Base-by-base conservation (phyloP, 2,797 vertebrate species). In the Eidolon dupreanum region DNA sequence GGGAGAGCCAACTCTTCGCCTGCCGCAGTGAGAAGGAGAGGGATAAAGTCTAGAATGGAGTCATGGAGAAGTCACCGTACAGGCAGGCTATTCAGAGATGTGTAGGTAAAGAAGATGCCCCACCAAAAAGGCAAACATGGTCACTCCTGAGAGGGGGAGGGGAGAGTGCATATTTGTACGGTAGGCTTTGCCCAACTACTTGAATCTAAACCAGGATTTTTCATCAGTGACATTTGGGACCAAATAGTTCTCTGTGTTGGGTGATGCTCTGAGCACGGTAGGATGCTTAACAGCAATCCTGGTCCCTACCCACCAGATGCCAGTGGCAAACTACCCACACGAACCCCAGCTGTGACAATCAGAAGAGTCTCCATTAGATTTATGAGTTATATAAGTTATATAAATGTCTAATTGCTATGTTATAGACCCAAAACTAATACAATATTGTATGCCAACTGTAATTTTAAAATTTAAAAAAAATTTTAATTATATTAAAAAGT, bases 281-380 rank as follows among this genome's bases (percentile, higher is more conserved):
- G 59, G 41, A 7, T 24, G 24, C 20, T 55, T 4, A 38, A 10
- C 61, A 46, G 41, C 51, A 17, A 24, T 28, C 53, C 28, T 12
- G 13, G 15, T 36, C n/a, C 16, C 61, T 3, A 8, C 36, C 43
- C 26, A 36, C 19, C 15, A 51, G 51, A 31, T 5, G 24, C 38
- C 41, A n/a, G 10, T 1, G 55, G 31, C 15, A 43, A 65, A 78
- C 3, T 10, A 71, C 31, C 16, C 3, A 6, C 0, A 1, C 0
- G 24, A 31, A 59, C 43, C 26, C 61, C 28, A 63, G 38, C 1
- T n/a, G 16, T 0, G 33, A 84, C 28, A 77, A 51, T 31, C 73
- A 66, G 41, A 59, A 43, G 5, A 15, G 65, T 78, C 43, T 65
- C 59, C 49, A 41, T 41, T 41, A 41, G 41, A 41, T 41, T 41